Conservation (phyloP, 2,888 invertebrate species). For the Antitype chi region DNA sequence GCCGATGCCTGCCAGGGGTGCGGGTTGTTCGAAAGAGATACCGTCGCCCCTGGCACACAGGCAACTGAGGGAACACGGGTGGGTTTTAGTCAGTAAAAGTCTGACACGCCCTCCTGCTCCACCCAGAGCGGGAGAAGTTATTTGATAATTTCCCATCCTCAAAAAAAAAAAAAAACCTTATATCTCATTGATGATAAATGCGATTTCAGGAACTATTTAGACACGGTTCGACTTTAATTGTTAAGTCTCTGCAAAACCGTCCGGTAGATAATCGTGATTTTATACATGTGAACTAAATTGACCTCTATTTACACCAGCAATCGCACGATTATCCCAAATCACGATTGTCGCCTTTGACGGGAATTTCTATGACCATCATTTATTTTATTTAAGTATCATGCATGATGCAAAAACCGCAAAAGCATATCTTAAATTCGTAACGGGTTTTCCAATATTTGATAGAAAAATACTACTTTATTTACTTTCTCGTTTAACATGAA, state of each 20-base stretch:
- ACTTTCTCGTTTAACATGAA: neutral
- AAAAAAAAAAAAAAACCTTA: neutral
- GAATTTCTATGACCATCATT: neutral
- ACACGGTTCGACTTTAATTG: conserved; percentile 15
- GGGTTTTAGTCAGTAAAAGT: too few relatives aligned
- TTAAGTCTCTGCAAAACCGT: neutral
- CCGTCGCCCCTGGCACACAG: too few relatives aligned
- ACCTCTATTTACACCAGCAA: fast-evolving
- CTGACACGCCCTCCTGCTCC: too few relatives aligned
- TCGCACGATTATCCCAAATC: neutral
- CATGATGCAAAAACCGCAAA: conserved; percentile 32
- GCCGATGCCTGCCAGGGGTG: too few relatives aligned
- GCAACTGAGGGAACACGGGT: too few relatives aligned
- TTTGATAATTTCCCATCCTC: too few relatives aligned
- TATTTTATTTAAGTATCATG: conserved; percentile 4
- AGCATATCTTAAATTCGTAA: neutral
- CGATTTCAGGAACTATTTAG: conserved; percentile 25
- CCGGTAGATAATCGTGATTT: neutral
- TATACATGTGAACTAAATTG: neutral
- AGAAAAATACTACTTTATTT: neutral
- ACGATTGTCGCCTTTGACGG: neutral
- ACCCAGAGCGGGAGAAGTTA: too few relatives aligned
- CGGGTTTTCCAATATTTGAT: conserved; percentile 21
- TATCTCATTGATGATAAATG: conserved; percentile 3
- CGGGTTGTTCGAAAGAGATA: too few relatives aligned